Evolutionary conservation across 2,797 vertebrate genomes (phyloP), one percentile per base, ranked within the genome.

Genomic region (Galaxias olidus): DNA sequence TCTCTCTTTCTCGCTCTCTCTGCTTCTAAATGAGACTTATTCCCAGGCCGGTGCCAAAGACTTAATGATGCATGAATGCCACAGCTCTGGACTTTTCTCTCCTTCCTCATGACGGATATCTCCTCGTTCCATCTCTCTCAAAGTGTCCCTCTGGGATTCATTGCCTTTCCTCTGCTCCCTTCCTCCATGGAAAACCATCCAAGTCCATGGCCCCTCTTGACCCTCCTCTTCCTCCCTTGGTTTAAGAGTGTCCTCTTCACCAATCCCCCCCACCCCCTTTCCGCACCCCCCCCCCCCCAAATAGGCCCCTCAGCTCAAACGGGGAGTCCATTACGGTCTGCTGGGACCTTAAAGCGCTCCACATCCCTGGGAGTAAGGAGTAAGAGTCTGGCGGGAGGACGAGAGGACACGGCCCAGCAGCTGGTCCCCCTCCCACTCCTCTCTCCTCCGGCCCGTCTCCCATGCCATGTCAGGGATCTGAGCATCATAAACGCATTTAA

Each of bases 51-150:
- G 69, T 89, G 89, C 87, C 89, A 88, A 83, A 76, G 83, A 84
- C 89, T 92, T 92, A 93, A 92, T 92, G 91, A 90, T 69, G 90
- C 91, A 88, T 92, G 88, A 93, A 92, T 92, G 90, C 88, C 91
- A 92, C 82, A 66, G 86, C 82, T 88, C 78, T 69, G 79, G 84
- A 87, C 83, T 88, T 89, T 82, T 84, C 74, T 55, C 61, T 79
- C 77, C 86, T 86, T 88, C 83, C 86, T 86, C 85, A 87, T 88
- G 86, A 89, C 86, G 77, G 81, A 89, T 90, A 89, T 90, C 86
- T 59, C 65, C 63, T 61, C 66, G 76, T 85, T 85, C 82, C 85
- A 84, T 90, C 80, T 66, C 78, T 88, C 84, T 87, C 82, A 80
- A 74, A 75, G 81, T 81, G 81, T 82, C 84, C 81, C 78, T 84